A percentile compares a stretch with the other conserved stretches of the same genome.
Evolutionary conservation across 37 sponge, comb jelly and placozoan genomes (phyloP).

Genomic region (Ephydatia muelleri): DNA sequence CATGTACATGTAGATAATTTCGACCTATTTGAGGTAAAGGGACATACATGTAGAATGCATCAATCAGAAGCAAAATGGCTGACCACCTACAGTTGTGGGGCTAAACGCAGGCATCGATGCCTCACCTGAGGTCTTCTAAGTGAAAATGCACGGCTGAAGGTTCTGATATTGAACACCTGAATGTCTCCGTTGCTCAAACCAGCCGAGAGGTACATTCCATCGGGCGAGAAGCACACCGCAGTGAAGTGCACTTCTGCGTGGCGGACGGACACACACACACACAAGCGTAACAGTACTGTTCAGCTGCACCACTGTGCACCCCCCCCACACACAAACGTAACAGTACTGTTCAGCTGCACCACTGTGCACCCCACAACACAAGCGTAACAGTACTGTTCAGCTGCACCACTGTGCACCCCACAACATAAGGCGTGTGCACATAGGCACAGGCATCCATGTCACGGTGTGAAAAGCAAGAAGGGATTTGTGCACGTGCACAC

Average conservation of each 20-base stretch:
- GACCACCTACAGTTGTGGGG: not conserved
- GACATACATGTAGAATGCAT: not conserved
- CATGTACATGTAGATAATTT: no score
- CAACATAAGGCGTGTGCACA: no score
- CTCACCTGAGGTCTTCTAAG: conserved; percentile 23
- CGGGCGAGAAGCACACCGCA: conserved; percentile 61
- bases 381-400: no score
- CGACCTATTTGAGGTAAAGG: no score
- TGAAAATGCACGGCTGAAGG: conserved; percentile 28
- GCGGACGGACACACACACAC: not conserved
- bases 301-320: no score
- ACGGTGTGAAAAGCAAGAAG: no score
- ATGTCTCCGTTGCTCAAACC: conserved; percentile 56
- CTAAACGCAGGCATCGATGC: not conserved
- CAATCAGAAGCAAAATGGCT: not conserved
- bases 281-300: not conserved
- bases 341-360: no score
- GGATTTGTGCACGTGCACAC: no score
- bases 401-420: no score
- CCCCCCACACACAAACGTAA: not conserved
- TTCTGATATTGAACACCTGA: conserved; percentile 40
- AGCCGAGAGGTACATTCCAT: conserved; percentile 57
- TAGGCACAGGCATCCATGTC: no score
- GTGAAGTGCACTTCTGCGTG: conserved; percentile 7
- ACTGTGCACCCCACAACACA: no score